phyloP scores from a whole-genome alignment of 2,113 vertebrate species.

The Pantherophis guttatus region DNA sequence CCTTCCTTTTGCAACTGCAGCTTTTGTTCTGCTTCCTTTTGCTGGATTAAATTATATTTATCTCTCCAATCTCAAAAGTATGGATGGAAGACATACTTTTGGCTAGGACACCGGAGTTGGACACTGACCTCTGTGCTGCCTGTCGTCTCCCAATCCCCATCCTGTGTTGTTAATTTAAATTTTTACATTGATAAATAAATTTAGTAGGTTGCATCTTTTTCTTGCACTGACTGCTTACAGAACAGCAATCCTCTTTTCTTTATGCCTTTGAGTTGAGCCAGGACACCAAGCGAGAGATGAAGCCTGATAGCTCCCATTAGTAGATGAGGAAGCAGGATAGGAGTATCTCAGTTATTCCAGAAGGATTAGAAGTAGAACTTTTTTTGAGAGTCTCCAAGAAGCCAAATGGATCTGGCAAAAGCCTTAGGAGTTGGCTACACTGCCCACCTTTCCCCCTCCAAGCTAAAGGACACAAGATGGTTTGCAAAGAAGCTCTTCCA shows the following conservation, averaged over 20 bases:
- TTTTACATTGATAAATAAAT: background rate
- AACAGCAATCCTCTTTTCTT: background rate
- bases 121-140: background rate
- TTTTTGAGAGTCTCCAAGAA: background rate
- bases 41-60: background rate
- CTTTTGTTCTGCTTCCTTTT: background rate
- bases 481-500: background rate
- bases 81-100: background rate
- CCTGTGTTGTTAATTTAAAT: background rate
- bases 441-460: background rate
- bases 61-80: background rate
- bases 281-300: background rate
- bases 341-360: background rate
- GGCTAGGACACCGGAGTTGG: background rate
- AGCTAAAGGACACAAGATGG: background rate
- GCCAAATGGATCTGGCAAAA: background rate
- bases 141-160: background rate
- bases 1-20: background rate
- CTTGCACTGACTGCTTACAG: background rate
- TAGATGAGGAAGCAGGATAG: background rate
- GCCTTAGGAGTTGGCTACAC: background rate
- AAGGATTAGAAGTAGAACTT: background rate
- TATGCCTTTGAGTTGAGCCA: background rate
- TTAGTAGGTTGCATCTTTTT: background rate
- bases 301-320: background rate